Percentiles rank a stretch among this genome's conserved stretches.
Evolutionary conservation across 2,888 invertebrate genomes (phyloP).

Genomic region (Clanis bilineata): DNA sequence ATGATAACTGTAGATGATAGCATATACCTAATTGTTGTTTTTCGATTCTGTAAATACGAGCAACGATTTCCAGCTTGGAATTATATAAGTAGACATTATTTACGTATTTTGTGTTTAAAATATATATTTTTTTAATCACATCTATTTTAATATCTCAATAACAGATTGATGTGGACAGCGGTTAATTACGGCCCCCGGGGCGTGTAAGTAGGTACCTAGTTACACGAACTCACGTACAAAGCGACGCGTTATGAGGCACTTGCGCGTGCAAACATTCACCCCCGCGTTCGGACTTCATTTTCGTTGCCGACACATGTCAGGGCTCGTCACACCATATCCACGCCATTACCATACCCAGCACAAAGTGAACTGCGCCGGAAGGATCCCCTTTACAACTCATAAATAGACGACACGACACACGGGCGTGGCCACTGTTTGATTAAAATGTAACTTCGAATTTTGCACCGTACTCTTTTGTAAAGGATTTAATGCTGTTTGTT

Average conservation of each 20-base stretch:
- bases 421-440: slow-evolving; percentile 74
- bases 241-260: slow-evolving; percentile 27
- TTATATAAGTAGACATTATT: no score
- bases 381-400: slow-evolving; percentile 69
- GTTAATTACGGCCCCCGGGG: not conserved
- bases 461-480: slow-evolving; percentile 55
- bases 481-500: slow-evolving; percentile 54
- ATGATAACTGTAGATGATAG: no score
- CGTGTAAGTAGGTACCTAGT: slow-evolving; percentile 17
- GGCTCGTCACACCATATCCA: slow-evolving; percentile 66
- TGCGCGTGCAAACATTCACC: slow-evolving; percentile 42
- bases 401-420: slow-evolving; percentile 64
- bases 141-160: not conserved
- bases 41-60: no score
- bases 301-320: slow-evolving; percentile 71
- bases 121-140: not conserved
- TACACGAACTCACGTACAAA: slow-evolving; percentile 28
- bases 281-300: slow-evolving; percentile 66
- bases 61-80: no score
- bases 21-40: no score
- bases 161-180: not conserved
- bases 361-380: slow-evolving; percentile 60
- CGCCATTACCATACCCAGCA: slow-evolving; percentile 70
- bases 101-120: no score
- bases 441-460: slow-evolving; percentile 68